Conservation (phyloP, 2,113 vertebrate genomes). For the Lynx canadensis region DNA sequence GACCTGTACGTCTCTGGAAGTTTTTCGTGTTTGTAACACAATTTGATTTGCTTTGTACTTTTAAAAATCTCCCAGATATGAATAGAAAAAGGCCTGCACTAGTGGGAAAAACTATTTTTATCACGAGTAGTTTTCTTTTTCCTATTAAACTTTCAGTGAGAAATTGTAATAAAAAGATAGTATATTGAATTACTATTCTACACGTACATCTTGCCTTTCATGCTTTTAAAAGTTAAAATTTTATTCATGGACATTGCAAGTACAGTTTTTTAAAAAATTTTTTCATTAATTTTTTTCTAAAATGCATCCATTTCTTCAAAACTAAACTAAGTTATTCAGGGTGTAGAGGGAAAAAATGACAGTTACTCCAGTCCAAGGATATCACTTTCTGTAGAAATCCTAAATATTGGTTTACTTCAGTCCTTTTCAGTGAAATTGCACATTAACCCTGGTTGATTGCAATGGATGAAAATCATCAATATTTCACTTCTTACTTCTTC, state of each 20-base stretch:
- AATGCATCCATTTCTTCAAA: neutral
- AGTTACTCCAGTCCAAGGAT: neutral
- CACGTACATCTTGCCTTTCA: neutral
- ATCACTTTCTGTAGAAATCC: neutral
- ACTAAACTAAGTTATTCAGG: neutral
- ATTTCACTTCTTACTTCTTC: neutral
- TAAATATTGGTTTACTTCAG: conserved; percentile 12
- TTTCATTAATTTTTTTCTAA: conserved; percentile 4
- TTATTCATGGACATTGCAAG: conserved; percentile 3
- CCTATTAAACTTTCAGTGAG: neutral
- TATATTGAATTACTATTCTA: neutral
- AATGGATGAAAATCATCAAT: conserved; percentile 32
- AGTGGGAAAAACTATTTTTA: neutral
- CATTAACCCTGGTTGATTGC: neutral
- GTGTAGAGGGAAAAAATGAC: neutral
- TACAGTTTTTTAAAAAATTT: neutral
- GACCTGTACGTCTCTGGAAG: neutral
- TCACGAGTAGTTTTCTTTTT: neutral
- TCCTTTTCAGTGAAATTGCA: neutral
- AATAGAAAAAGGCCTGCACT: neutral
- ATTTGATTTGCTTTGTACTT: neutral
- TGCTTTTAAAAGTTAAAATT: neutral
- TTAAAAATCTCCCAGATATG: neutral
- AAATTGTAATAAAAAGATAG: neutral
- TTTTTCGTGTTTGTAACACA: neutral